Base-by-base conservation (phyloP, 2,113 vertebrate species). In the Gallinago media region DNA sequence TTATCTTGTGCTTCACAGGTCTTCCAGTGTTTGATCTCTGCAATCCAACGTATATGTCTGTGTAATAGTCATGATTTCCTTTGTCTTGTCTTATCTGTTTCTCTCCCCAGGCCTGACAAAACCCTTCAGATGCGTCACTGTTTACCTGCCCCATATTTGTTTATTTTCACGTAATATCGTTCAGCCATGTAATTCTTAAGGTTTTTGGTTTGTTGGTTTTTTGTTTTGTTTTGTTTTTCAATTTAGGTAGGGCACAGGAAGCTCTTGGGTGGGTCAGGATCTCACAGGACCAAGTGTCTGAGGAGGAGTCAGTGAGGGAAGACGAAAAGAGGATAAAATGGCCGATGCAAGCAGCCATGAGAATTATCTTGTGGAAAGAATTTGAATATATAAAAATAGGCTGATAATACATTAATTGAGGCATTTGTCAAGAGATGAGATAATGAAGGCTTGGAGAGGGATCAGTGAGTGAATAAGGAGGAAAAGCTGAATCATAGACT, bases 211-310 rank as follows among this genome's bases (percentile, higher is more conserved):
- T n/a, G 20, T 47, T 58, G 38, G 3, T 5, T 0, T 34, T 34
- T 0, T 38, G 34, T 3, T 5, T 0, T 34, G 42, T 38, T 5
- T 0, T 38, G 40, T 56, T 47, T 52, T 72, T n/a, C 10, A 14
- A 19, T 76, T 80, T 40, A 3, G 2, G 31, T 14, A 17, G 36
- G 15, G 29, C 40, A 31, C 1, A 29, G 19, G 36, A 31, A 40
- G 77, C 13, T 74, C 23, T 46, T 65, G 27, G 32, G 23, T 65
- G 38, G 34, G 18, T 32, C 21, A 52, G 40, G 38, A 31, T 31
- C 47, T 74, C 40, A 3, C 10, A 40, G 63, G 29, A 63, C 47
- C 27, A 1, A 0, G 2, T n/a, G 21, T 22, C 52, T 86, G 68
- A 63, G 59, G 19, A 91, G 34, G 16, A 58, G 22, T 26, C 19